phyloP scores from a whole-genome alignment of 2,797 vertebrate species.

The Pangasius larnaudii region DNA sequence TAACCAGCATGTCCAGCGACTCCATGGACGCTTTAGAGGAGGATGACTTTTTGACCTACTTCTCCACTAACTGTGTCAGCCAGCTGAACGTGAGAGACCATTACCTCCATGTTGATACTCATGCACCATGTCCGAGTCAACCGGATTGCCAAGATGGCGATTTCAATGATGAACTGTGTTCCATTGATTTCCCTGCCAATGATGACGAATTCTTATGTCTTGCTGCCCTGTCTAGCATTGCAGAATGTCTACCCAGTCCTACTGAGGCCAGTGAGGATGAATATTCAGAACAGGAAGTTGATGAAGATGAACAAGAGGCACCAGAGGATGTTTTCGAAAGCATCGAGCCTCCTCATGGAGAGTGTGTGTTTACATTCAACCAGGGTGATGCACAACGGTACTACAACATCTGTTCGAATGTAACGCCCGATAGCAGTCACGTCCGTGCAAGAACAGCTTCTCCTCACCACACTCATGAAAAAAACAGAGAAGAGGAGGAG shows the following conservation, averaged over 20 bases:
- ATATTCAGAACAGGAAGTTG: slow-evolving; percentile 64
- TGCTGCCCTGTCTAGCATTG: slow-evolving; percentile 75
- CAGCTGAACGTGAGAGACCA: slow-evolving; percentile 57
- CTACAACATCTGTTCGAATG: slow-evolving; percentile 84
- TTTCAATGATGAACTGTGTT: slow-evolving; percentile 34
- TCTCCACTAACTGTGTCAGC: slow-evolving; percentile 71
- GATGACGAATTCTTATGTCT: slow-evolving; percentile 74
- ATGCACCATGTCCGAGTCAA: slow-evolving; percentile 46
- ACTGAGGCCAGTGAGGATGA: slow-evolving; percentile 75
- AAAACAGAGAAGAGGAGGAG: slow-evolving; percentile 44
- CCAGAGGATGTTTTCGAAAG: slow-evolving; percentile 51
- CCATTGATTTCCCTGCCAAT: slow-evolving; percentile 38
- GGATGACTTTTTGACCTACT: slow-evolving; percentile 83
- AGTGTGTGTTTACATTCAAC: slow-evolving; percentile 78
- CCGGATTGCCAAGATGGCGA: slow-evolving; percentile 21
- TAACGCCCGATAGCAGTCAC: slow-evolving; percentile 81
- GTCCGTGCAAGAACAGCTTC: slow-evolving; percentile 57
- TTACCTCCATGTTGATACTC: slow-evolving; percentile 52
- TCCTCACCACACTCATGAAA: slow-evolving; percentile 20
- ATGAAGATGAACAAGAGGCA: slow-evolving; percentile 36
- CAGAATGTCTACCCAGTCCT: slow-evolving; percentile 71
- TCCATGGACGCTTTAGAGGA: slow-evolving; percentile 91
- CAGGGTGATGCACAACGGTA: slow-evolving; percentile 75
- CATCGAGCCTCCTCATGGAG: slow-evolving; percentile 57
- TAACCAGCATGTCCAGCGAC: slow-evolving; percentile 88